Evolutionary conservation across 2,888 invertebrate species (phyloP).

Genomic region (Creontiades dilutus): DNA sequence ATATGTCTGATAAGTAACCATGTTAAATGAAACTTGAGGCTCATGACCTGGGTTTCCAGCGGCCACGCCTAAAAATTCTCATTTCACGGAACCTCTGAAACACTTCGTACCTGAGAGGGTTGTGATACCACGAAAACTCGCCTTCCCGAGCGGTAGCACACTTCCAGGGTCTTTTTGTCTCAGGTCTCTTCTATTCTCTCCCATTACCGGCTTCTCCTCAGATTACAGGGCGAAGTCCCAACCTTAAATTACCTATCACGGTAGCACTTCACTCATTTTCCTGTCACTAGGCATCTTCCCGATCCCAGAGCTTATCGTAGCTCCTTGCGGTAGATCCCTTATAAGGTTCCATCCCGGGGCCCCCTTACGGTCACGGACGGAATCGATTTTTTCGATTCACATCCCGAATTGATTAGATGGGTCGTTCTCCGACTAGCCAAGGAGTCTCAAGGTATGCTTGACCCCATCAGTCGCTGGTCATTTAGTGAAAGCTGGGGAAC

Average conservation of each 20-base stretch:
- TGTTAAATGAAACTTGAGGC: too few relatives aligned
- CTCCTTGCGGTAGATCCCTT: conserved; percentile 41
- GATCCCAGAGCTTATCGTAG: neutral
- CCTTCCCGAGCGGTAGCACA: conserved; percentile 54
- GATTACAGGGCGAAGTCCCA: conserved; percentile 67
- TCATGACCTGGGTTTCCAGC: too few relatives aligned
- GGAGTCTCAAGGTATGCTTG: conserved; percentile 4
- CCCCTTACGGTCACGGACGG: conserved; percentile 50
- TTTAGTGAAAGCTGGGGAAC: conserved; percentile 20
- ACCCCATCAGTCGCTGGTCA: conserved; percentile 27
- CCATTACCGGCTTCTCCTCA: conserved; percentile 68
- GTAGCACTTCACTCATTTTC: conserved; percentile 70
- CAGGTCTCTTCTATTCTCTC: conserved; percentile 60
- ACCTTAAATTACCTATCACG: conserved; percentile 71
- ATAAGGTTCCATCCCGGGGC: neutral
- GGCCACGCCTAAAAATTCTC: too few relatives aligned
- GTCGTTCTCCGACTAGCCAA: neutral
- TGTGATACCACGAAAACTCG: neutral
- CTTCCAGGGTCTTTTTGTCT: conserved; percentile 65
- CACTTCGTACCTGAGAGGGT: neutral
- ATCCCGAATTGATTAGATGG: conserved; percentile 40
- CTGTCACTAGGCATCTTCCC: conserved; percentile 52
- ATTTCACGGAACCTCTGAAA: neutral
- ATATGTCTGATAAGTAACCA: too few relatives aligned
- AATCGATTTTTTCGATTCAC: conserved; percentile 61